These are phyloP conservation scores for Drosophila kurseongensis DNA, from an alignment of 1,140 invertebrate species.

Conservation along the genomic window DNA sequence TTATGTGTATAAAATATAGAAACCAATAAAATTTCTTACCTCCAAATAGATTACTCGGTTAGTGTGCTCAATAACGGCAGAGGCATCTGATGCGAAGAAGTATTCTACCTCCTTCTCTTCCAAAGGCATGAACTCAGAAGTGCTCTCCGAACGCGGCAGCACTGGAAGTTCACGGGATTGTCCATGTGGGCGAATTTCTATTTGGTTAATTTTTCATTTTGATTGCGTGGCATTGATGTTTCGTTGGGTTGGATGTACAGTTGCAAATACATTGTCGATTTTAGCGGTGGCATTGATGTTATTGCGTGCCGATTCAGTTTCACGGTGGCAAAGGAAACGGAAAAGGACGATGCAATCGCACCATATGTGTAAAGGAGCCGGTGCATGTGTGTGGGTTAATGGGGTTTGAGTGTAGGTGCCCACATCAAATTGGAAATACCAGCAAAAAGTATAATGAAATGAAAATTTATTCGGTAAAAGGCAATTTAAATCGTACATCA, in stretches of 20 bases:
- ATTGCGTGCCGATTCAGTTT: slow-evolving; percentile 10
- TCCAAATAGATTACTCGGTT: slow-evolving; percentile 97
- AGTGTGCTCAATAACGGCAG: slow-evolving; percentile 99
- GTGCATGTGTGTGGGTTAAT: slow-evolving; percentile 18
- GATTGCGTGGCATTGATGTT: slow-evolving; percentile 37
- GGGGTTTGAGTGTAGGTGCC: slow-evolving; percentile 1
- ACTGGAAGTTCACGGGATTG: slow-evolving; percentile 86
- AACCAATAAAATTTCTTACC: slow-evolving; percentile 84
- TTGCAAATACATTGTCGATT: slow-evolving; percentile 29
- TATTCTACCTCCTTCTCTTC: slow-evolving; percentile 98
- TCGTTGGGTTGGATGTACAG: slow-evolving; percentile 25
- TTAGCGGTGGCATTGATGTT: slow-evolving; percentile 19
- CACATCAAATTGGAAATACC: slow-evolving; percentile 5
- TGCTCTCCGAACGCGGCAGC: slow-evolving; percentile 91
- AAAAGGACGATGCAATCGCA: slow-evolving; percentile 19
- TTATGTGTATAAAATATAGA: background rate
- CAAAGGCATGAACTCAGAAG: slow-evolving; percentile 95
- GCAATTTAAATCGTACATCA: background rate
- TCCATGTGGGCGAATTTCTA: slow-evolving; percentile 91
- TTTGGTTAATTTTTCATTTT: slow-evolving; percentile 86
- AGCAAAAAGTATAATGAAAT: slow-evolving; percentile 30
- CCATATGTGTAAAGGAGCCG: slow-evolving; percentile 18
- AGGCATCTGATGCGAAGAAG: slow-evolving; percentile 99
- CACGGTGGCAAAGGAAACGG: slow-evolving; percentile 32
- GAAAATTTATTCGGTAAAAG: slow-evolving; percentile 33